Evolutionary conservation across 1,140 invertebrate species (phyloP), one percentile per base, ranked within the genome.

Genomic region (Scylla paramamosain): DNA sequence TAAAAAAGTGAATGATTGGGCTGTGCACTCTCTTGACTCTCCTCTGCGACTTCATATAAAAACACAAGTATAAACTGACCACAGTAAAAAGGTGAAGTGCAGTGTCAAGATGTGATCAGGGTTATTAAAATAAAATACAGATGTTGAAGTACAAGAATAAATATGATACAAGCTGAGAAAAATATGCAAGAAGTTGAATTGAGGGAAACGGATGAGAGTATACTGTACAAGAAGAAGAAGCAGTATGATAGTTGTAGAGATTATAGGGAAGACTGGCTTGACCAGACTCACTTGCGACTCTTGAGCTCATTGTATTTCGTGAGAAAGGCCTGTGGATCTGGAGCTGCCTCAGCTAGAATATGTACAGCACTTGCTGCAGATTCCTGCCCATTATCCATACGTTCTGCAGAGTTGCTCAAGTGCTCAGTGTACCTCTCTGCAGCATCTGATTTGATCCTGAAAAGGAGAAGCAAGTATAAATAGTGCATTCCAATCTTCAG

Each of bases 231-330:
- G 2, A 59, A 59, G 2, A 1, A 59, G 20, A 20, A 20, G 10
- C 10, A 59, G 52, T 59, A 20, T 59, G 1, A 59, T 59, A 59
- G 16, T 59, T 20, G 12, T 20, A 12, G 52, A 59, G 2, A 20
- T 1, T 20, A 59, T 20, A 59, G 1, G 1, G 52, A 59, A 20
- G 52, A 59, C 16, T 20, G 1, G 10, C 16, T 59, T 59, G 12
- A 20, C 52, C 52, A 59, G 2, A 59, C 82, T 48, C 83, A 93
- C 92, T 93, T 93, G 92, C 92, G 92, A 59, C 92, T 93, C 84
- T 93, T 93, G 84, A 93, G 92, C n/a, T 93, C 92, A 88, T 93
- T 48, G 59, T 93, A 93, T 45, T 93, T 93, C 46, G 45, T 87
- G 84, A 93, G 92, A 39, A 93, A 93, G 46, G 92, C 92, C 25